Conservation (phyloP, 2,797 vertebrate species). For the Peromyscus aztecus region DNA sequence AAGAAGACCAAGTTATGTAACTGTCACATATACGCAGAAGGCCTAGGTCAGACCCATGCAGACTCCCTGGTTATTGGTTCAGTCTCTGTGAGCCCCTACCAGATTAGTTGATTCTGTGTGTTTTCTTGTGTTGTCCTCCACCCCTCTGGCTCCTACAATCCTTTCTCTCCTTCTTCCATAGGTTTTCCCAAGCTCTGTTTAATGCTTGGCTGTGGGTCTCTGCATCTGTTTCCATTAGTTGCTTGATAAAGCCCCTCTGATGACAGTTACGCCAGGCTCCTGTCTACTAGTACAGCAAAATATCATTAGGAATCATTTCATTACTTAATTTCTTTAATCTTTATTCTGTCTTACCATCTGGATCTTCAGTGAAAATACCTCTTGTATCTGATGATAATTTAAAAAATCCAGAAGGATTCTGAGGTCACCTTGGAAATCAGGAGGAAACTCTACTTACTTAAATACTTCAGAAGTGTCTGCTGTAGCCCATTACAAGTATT, state of each 20-base stretch:
- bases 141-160: not conserved
- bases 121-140: not conserved
- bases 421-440: not conserved
- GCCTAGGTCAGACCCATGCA: not conserved
- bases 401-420: slow-evolving; percentile 17
- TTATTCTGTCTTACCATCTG: not conserved
- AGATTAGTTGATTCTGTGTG: not conserved
- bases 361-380: not conserved
- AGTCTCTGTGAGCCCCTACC: not conserved
- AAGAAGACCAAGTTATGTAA: not conserved
- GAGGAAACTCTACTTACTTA: not conserved
- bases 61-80: not conserved
- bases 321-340: slow-evolving; percentile 4
- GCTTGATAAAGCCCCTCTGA: not conserved
- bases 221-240: not conserved
- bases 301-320: not conserved
- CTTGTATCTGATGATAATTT: slow-evolving; percentile 3
- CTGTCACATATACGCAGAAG: not conserved
- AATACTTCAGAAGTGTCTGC: slow-evolving; percentile 29
- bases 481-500: not conserved
- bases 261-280: not conserved
- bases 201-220: not conserved
- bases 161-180: not conserved
- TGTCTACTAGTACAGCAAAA: not conserved
- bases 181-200: not conserved